Conservation (phyloP, 1,140 invertebrate genomes). For the Polyergus mexicanus region DNA sequence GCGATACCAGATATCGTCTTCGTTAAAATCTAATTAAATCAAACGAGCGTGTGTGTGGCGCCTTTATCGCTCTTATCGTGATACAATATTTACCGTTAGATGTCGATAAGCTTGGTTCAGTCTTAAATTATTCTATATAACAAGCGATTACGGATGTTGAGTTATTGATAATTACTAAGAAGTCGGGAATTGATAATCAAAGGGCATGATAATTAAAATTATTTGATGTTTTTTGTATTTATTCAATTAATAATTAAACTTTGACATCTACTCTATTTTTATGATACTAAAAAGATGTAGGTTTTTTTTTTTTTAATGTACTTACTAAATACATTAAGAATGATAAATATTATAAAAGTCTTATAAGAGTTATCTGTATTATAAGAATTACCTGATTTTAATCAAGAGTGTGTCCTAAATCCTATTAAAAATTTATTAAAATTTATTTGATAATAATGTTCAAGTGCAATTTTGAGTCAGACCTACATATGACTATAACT, state of each 20-base stretch:
- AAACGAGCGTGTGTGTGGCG: conserved; percentile 15
- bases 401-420: not conserved
- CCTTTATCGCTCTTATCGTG: conserved; percentile 51
- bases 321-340: not conserved
- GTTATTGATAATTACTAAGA: conserved; percentile 19
- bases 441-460: not conserved
- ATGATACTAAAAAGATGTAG: not conserved
- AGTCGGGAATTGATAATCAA: conserved; percentile 6
- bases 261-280: not conserved
- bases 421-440: not conserved
- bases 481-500: not conserved
- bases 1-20: not conserved
- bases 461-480: conserved; percentile 1
- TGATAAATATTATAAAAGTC: no score
- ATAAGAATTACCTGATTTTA: not conserved
- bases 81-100: conserved; percentile 39
- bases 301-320: not conserved
- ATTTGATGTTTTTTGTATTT: not conserved
- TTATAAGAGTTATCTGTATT: not conserved
- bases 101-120: conserved; percentile 28
- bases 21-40: conserved; percentile 48
- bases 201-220: not conserved
- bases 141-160: not conserved
- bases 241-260: conserved; percentile 1
- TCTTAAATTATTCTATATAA: conserved; percentile 1